A percentile compares a stretch with the other conserved stretches of the same genome.
Conservation (phyloP, 2,888 invertebrate genomes). For the Tethea ocularis region DNA sequence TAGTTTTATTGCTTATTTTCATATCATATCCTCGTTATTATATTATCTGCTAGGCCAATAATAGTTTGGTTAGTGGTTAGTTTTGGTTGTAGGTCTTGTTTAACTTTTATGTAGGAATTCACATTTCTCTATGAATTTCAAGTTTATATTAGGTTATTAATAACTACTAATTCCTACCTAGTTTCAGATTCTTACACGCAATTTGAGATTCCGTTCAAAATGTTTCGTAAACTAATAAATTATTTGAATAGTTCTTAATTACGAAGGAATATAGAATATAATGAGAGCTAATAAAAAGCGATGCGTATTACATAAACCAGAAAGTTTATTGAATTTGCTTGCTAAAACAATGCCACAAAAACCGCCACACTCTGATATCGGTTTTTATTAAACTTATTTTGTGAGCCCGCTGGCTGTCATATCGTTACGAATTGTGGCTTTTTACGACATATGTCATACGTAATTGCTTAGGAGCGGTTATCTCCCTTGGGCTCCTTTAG, state of each 20-base stretch:
- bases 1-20: conserved; percentile 5
- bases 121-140: not conserved
- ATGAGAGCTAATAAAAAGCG: not conserved
- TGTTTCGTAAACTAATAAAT: not conserved
- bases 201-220: too few species aligned
- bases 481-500: conserved; percentile 49
- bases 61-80: not conserved
- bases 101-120: not conserved
- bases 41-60: not conserved
- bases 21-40: conserved; percentile 3
- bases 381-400: conserved; percentile 59
- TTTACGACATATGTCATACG: conserved; percentile 74
- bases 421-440: conserved; percentile 52
- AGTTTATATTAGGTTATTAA: not conserved
- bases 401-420: conserved; percentile 48
- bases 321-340: not conserved
- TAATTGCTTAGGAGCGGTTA: conserved; percentile 69
- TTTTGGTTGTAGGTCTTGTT: not conserved
- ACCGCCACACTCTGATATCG: conserved; percentile 23
- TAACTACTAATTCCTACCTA: not conserved
- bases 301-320: not conserved
- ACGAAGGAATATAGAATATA: not conserved
- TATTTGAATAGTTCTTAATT: not conserved
- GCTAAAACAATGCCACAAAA: conserved; percentile 16
- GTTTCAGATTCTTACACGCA: too few species aligned